Evolutionary conservation across 1,140 invertebrate species (phyloP), one percentile per base, ranked within the genome.

Genomic region (Pseudomyrmex sp.): DNA sequence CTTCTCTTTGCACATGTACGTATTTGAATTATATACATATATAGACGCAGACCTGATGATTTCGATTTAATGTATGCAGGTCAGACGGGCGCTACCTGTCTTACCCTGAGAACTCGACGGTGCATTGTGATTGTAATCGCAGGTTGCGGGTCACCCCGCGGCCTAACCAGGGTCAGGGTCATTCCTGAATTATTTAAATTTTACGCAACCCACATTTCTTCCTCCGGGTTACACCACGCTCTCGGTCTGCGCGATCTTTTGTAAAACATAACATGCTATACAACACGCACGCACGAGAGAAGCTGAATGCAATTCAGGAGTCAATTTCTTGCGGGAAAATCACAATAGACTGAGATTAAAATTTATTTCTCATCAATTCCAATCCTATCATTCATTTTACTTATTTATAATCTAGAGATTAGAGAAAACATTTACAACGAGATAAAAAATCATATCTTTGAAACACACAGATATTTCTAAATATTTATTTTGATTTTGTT

Each of bases 101-200:
- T 91, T 91, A 91, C 90, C 91, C 89, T 88, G 86, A 90, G 88
- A 91, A 90, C 85, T 85, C 85, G 76, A 15, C 83, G 61, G 20
- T 75, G 85, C 90, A 91, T 91, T 91, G 91, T 91, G 90, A 91
- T 91, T 91, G 82, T 88, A 91, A 91, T 91, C 90, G 82, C 80
- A 87, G 89, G 69, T 76, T 82, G 68, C 88, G 77, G 89, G 88
- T 91, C 90, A 89, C 82, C 85, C 82, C 76, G 84, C 85, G 84
- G 85, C 76, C 85, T 87, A 89, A 85, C 86, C 76, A 80, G 85
- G 90, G 90, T 91, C 91, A 90, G 91, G 90, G 90, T 90, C 88
- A 85, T 87, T 89, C 65, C 65, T 84, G 90, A 91, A 91, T 91
- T 91, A 91, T 91, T 91, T 91, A 91, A 91, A 91, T 91, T 35